A percentile compares a stretch with the other conserved stretches of the same genome.
These are phyloP conservation scores for Zaprionus camerounensis DNA, from an alignment of 1,140 invertebrate species.

Conservation along the genomic window DNA sequence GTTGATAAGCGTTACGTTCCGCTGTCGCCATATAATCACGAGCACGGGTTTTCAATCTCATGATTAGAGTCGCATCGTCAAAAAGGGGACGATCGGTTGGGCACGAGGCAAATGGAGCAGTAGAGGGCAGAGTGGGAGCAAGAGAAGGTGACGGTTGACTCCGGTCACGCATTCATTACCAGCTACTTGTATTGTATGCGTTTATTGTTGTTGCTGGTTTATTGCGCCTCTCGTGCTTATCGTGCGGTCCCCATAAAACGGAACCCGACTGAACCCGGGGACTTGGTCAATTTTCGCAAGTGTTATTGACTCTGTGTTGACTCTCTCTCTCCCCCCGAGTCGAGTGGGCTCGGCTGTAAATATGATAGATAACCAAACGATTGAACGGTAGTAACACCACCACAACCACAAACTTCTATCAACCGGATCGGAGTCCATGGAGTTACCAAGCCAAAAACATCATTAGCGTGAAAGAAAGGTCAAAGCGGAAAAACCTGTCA, in stretches of 20 bases:
- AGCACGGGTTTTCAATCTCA: slow-evolving; percentile 77
- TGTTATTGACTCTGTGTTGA: slow-evolving; percentile 67
- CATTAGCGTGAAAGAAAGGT: slow-evolving; percentile 5
- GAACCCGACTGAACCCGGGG: slow-evolving; percentile 40
- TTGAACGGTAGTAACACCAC: not conserved
- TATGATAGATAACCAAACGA: slow-evolving; percentile 48
- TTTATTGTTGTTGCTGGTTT: slow-evolving; percentile 6
- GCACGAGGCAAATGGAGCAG: not conserved
- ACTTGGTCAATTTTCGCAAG: slow-evolving; percentile 75
- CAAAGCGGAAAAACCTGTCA: slow-evolving; percentile 1
- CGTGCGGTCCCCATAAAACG: slow-evolving; percentile 22
- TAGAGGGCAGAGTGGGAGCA: not conserved
- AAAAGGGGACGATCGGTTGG: slow-evolving; percentile 1
- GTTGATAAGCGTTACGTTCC: slow-evolving; percentile 54
- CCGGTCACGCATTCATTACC: slow-evolving; percentile 33
- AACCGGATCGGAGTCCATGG: not conserved
- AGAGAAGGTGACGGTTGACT: slow-evolving; percentile 16
- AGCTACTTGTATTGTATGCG: not conserved
- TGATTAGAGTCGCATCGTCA: slow-evolving; percentile 60
- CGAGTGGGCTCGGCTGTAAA: slow-evolving; percentile 69
- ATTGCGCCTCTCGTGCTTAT: slow-evolving; percentile 41
- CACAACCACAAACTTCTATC: not conserved
- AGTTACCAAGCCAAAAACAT: not conserved
- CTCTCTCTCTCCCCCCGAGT: slow-evolving; percentile 10
- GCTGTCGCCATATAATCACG: slow-evolving; percentile 51